Conservation (phyloP, 1,140 invertebrate species). For the Orius laevigatus region DNA sequence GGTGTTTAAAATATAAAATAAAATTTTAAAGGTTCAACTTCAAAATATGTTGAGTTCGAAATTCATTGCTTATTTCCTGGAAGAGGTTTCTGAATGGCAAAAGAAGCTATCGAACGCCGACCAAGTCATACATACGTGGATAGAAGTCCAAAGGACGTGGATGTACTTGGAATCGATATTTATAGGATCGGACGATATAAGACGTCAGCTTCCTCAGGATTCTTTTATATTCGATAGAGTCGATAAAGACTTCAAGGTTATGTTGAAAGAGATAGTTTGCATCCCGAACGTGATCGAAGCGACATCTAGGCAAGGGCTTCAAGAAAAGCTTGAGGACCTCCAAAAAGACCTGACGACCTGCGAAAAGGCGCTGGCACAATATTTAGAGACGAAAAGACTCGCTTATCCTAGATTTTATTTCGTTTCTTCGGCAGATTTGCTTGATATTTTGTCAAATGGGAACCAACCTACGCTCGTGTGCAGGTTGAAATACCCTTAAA, state of each 20-base stretch:
- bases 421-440: slow-evolving; percentile 79
- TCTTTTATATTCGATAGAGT: slow-evolving; percentile 77
- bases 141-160: slow-evolving; percentile 89
- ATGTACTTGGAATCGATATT: slow-evolving; percentile 90
- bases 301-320: slow-evolving; percentile 61
- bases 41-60: slow-evolving; percentile 89
- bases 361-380: slow-evolving; percentile 89
- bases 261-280: slow-evolving; percentile 37
- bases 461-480: slow-evolving; percentile 69
- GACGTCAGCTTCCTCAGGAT: slow-evolving; percentile 79
- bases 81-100: slow-evolving; percentile 76
- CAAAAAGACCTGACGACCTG: slow-evolving; percentile 62
- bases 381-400: slow-evolving; percentile 85
- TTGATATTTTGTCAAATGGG: slow-evolving; percentile 94
- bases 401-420: slow-evolving; percentile 94
- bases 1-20: no score
- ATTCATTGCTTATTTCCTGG: slow-evolving; percentile 72
- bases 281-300: slow-evolving; percentile 66
- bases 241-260: slow-evolving; percentile 72
- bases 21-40: slow-evolving; percentile 38
- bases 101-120: slow-evolving; percentile 75
- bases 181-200: slow-evolving; percentile 87
- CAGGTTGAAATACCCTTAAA: slow-evolving; percentile 23
- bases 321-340: slow-evolving; percentile 56
- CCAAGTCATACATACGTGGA: slow-evolving; percentile 68